phyloP scores from a whole-genome alignment of 2,113 vertebrate genomes.

The Numida meleagris region DNA sequence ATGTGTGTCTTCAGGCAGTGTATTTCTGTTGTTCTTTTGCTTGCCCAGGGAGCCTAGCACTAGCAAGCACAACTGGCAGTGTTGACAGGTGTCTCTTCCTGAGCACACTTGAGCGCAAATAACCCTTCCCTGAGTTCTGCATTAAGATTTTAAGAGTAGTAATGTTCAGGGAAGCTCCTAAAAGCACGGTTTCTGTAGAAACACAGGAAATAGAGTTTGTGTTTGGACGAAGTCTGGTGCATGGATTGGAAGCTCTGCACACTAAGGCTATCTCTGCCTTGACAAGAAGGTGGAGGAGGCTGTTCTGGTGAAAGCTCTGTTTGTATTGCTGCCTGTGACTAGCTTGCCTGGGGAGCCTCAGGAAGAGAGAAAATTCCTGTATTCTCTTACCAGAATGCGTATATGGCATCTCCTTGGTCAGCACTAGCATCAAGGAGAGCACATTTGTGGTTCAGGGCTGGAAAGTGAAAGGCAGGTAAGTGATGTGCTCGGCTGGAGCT shows the following conservation, averaged over 20 bases:
- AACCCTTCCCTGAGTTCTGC: background rate
- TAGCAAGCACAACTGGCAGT: background rate
- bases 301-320: accelerated
- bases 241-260: background rate
- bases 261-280: background rate
- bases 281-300: background rate
- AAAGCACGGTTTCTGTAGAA: background rate
- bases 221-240: background rate
- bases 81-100: background rate
- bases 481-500: background rate
- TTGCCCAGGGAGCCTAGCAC: background rate
- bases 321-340: background rate
- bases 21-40: background rate
- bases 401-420: background rate
- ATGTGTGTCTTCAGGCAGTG: background rate
- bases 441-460: background rate
- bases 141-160: background rate
- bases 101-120: background rate
- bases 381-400: background rate
- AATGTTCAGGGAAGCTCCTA: background rate
- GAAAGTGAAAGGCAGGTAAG: background rate
- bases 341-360: accelerated
- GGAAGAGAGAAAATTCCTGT: accelerated
- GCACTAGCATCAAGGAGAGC: accelerated
- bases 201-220: background rate